Evolutionary conservation across 1,140 invertebrate species (phyloP).

Genomic region (Drosophila oshimai): DNA sequence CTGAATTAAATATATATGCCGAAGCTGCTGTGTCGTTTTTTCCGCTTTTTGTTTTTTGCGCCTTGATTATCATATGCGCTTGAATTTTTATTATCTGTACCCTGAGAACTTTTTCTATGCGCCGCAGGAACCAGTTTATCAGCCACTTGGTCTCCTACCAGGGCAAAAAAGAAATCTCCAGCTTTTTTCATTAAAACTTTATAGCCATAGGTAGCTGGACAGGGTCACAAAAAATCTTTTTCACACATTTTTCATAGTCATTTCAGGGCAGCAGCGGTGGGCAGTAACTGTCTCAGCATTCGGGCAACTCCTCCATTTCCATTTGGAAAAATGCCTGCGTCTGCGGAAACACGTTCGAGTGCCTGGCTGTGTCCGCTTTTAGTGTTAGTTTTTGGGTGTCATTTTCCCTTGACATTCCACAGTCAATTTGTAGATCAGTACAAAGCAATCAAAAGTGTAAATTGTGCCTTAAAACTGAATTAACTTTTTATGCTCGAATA

Average conservation of each 20-base stretch:
- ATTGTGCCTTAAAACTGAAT: constrained; percentile 56
- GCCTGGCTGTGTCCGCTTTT: constrained; percentile 33
- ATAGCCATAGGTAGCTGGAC: constrained; percentile 64
- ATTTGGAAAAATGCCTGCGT: constrained; percentile 25
- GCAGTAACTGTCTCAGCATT: constrained; percentile 69
- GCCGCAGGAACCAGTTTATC: constrained; percentile 76
- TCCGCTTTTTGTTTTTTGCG: constrained; percentile 55
- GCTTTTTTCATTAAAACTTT: constrained; percentile 66
- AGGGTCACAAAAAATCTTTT: constrained; percentile 73
- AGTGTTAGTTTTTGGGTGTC: constrained; percentile 13
- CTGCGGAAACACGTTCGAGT: constrained; percentile 60
- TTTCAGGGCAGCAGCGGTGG: constrained; percentile 61
- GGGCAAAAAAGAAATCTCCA: constrained; percentile 56
- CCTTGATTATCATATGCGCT: constrained; percentile 81
- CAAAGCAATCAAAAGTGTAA: constrained; percentile 45
- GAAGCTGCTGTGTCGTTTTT: constrained; percentile 51
- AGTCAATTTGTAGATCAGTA: constrained; percentile 57
- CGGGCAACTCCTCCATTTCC: constrained; percentile 78
- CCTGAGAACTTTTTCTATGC: constrained; percentile 82
- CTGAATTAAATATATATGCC: constrained; percentile 76
- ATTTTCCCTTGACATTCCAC: constrained; percentile 22
- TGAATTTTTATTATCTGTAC: constrained; percentile 82
- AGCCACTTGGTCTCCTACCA: constrained; percentile 80
- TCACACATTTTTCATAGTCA: constrained; percentile 83
- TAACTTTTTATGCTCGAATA: constrained; percentile 35